Conservation (phyloP, 2,888 invertebrate species). For the Phengaris alcon region DNA sequence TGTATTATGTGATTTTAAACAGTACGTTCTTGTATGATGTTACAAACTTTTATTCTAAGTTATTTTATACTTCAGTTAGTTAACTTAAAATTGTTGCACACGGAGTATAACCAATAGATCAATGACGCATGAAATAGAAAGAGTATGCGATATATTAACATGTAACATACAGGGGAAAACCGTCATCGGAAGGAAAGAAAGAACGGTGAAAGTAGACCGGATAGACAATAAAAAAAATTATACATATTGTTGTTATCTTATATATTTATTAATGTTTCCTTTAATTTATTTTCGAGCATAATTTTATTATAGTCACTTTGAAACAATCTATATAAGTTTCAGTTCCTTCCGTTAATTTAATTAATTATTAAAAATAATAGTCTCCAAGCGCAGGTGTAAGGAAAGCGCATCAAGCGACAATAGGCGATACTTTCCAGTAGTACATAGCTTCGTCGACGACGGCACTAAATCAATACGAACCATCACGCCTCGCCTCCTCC, state of each 20-base stretch:
- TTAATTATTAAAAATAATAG: background rate
- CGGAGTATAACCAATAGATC: background rate
- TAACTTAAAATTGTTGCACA: background rate
- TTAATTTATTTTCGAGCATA: background rate
- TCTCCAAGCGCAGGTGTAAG: conserved; percentile 45
- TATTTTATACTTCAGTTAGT: background rate
- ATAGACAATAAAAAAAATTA: background rate
- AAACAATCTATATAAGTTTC: conserved; percentile 1
- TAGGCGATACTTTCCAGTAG: conserved; percentile 64
- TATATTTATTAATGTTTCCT: conserved; percentile 21
- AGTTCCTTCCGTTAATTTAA: background rate
- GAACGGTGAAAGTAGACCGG: conserved; percentile 21
- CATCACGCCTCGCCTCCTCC: conserved; percentile 66
- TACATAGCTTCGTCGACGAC: conserved; percentile 78
- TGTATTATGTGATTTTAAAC: conserved; percentile 27
- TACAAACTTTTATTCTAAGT: background rate
- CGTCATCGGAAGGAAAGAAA: conserved; percentile 6
- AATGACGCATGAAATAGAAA: background rate
- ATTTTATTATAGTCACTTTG: background rate
- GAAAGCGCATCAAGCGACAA: conserved; percentile 78
- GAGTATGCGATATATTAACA: background rate
- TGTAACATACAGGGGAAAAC: background rate
- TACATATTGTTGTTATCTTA: conserved; percentile 2
- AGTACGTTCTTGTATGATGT: conserved; percentile 10
- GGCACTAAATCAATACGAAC: conserved; percentile 81